Evolutionary conservation across 2,797 vertebrate genomes (phyloP), one percentile per base, ranked within the genome.

Genomic region (Pelochelys cantorii): DNA sequence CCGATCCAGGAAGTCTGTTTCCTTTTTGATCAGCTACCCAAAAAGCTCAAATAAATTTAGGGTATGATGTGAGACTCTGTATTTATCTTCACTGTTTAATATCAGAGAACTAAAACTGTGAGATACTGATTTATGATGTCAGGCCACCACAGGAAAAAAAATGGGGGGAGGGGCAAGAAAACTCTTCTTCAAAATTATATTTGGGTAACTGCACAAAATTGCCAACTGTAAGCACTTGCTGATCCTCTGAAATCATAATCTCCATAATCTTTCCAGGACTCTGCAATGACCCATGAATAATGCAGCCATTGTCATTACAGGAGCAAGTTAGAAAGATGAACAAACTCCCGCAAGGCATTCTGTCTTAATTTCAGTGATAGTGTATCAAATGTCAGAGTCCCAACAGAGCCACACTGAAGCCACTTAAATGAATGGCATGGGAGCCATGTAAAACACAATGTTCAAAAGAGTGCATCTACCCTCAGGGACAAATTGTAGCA

Each of bases 351-450:
- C 23, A 7, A 29, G n/a, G 54, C 79, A 3, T 4, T 0, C 0
- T 48, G 14, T 27, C 52, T 68, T 80, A 68, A 11, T 5, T 81
- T 65, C 77, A 18, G 1, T 79, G 57, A 48, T 25, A 78, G 22
- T 0, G 0, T 25, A 34, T n/a, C 27, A 13, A 62, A 42, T 22
- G 4, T 17, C 52, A 20, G 25, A 85, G 31, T 15, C 34, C 59
- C 57, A 0, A 0, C 48, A 6, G 3, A 48, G 2, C 65, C 83
- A 23, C 74, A 48, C 29, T 80, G 17, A 75, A 71, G 27, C 57
- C 85, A 2, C 57, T 83, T 55, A 81, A 90, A 80, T 2, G 10
- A 83, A 3, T 0, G 0, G 12, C 0, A 0, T 54, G 62, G 20
- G 5, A 59, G 0, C 0, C 84, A 5, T 27, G 4, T 55, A 56